Percentiles rank a stretch among this genome's conserved stretches.
These are phyloP conservation scores for Pangasianodon gigas DNA, from an alignment of 2,113 vertebrate species.

Conservation along the genomic window DNA sequence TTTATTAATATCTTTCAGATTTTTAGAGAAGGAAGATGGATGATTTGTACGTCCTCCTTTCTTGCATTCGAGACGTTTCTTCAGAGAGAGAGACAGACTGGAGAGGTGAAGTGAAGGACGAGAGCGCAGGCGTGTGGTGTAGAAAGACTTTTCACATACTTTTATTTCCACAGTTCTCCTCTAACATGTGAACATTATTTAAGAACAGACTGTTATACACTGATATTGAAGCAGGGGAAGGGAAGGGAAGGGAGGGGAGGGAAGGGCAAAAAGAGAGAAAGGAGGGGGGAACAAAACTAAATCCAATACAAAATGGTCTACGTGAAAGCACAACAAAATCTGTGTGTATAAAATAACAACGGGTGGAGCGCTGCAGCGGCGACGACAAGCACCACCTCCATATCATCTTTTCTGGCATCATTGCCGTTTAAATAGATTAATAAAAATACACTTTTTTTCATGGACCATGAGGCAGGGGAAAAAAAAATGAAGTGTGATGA, in stretches of 20 bases:
- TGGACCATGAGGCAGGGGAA: slow-evolving; percentile 82
- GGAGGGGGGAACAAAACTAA: slow-evolving; percentile 61
- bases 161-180: slow-evolving; percentile 99
- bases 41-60: too few relatives aligned
- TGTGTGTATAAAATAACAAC: slow-evolving; percentile 94
- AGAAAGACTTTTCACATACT: slow-evolving; percentile 97
- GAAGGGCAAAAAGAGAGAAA: neutral
- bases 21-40: too few relatives aligned
- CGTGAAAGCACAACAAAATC: slow-evolving; percentile 95
- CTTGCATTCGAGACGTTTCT: neutral
- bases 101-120: slow-evolving; percentile 19
- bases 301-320: slow-evolving; percentile 97
- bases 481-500: slow-evolving; percentile 70
- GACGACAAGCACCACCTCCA: slow-evolving; percentile 80
- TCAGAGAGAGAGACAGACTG: neutral
- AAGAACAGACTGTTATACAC: slow-evolving; percentile 99
- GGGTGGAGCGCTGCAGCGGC: slow-evolving; percentile 83
- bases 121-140: slow-evolving; percentile 68
- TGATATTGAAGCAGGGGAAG: slow-evolving; percentile 80
- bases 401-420: slow-evolving; percentile 76
- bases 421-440: slow-evolving; percentile 94
- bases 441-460: slow-evolving; percentile 99
- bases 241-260: slow-evolving; percentile 60
- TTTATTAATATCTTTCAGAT: too few relatives aligned
- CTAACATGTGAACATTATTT: slow-evolving; percentile 96